Conservation (phyloP, 2,113 vertebrate genomes). For the Amphiprion percula region DNA sequence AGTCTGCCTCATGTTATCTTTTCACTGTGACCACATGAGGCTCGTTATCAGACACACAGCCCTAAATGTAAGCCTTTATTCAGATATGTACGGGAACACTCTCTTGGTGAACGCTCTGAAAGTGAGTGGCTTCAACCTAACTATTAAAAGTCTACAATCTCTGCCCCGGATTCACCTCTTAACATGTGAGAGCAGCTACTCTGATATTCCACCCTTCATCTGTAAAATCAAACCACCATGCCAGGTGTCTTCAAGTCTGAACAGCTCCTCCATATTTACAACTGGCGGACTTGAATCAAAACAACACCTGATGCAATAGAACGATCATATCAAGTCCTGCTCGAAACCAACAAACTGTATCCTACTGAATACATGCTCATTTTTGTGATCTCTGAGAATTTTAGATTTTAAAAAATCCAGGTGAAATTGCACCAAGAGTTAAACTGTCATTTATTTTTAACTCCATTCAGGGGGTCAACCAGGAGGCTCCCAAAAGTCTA, state of each 20-base stretch:
- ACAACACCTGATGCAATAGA: neutral
- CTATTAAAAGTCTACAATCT: neutral
- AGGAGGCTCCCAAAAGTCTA: too few species aligned
- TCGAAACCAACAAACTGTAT: too few species aligned
- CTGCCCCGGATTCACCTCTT: neutral
- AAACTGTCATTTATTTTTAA: too few species aligned
- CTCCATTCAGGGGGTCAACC: too few species aligned
- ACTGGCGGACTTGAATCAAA: neutral
- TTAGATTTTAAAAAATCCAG: too few species aligned
- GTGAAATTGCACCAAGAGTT: too few species aligned
- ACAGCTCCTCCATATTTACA: constrained; percentile 24
- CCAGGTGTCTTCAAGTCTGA: neutral
- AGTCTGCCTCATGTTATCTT: neutral
- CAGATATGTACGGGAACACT: neutral
- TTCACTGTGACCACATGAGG: neutral
- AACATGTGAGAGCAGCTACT: neutral
- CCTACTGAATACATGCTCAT: too few species aligned
- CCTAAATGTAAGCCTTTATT: neutral
- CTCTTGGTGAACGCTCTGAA: neutral
- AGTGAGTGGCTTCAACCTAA: neutral
- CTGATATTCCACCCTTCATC: neutral
- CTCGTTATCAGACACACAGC: constrained; percentile 5
- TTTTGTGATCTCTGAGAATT: too few species aligned
- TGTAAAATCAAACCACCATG: neutral
- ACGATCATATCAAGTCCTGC: neutral